Evolutionary conservation across 2,113 vertebrate species (phyloP).

Genomic region (Theristicus caerulescens): DNA sequence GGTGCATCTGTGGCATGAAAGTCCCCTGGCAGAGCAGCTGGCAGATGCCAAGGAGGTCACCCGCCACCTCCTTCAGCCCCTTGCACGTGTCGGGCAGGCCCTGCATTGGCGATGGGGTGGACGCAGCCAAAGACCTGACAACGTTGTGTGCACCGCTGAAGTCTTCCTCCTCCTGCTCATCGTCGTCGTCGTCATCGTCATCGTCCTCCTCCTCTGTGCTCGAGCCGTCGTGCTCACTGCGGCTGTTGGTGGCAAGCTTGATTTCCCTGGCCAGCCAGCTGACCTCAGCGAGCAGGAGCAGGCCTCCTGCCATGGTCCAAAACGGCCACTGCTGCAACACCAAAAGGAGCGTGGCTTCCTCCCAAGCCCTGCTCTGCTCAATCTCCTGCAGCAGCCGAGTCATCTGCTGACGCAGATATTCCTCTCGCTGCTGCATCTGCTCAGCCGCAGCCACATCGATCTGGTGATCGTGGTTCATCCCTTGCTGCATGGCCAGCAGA

Average conservation of each 20-base stretch:
- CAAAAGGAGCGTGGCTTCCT: not conserved
- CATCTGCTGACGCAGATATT: not conserved
- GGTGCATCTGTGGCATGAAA: not conserved
- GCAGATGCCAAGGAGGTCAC: not conserved
- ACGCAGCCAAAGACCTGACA: no score
- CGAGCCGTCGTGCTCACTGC: not conserved
- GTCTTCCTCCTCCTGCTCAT: not conserved
- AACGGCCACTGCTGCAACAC: not conserved
- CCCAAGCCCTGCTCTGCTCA: not conserved
- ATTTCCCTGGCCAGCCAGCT: not conserved
- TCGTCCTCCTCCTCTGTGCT: no score
- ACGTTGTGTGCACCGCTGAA: no score
- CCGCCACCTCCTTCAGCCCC: not conserved
- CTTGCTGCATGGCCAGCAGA: not conserved
- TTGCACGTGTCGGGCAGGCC: not conserved
- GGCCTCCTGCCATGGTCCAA: no score
- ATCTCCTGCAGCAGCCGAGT: not conserved
- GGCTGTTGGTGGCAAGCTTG: not conserved
- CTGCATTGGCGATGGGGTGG: not conserved
- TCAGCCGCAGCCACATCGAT: accelerated
- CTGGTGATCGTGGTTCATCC: not conserved
- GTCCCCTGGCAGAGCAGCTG: not conserved
- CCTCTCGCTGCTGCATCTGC: not conserved
- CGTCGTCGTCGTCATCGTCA: no score
- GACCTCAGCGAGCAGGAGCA: not conserved